A percentile compares a stretch with the other conserved stretches of the same genome.
Evolutionary conservation across 2,113 vertebrate species (phyloP).

Genomic region (Neopipo cinnamomea): DNA sequence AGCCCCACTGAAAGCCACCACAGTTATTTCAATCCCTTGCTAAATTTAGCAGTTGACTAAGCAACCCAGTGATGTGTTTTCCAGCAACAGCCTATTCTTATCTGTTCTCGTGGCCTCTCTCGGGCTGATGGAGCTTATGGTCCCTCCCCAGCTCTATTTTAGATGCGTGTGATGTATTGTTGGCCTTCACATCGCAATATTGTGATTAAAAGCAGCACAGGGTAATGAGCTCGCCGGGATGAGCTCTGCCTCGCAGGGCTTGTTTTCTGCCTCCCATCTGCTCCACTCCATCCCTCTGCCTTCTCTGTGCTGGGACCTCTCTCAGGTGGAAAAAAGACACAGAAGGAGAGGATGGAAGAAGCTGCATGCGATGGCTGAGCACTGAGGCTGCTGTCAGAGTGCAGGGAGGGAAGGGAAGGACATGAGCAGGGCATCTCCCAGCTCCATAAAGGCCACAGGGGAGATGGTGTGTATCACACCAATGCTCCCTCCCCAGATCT

Average conservation of each 20-base stretch:
- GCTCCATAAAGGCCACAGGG: neutral
- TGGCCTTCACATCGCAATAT: conserved; percentile 14
- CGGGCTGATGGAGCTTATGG: neutral
- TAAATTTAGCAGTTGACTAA: neutral
- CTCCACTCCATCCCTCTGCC: neutral
- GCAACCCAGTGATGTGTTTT: neutral
- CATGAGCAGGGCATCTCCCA: neutral
- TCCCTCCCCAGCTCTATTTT: neutral
- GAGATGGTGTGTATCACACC: rapidly evolving
- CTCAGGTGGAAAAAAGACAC: neutral
- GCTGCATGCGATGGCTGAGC: rapidly evolving
- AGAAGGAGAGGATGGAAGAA: neutral
- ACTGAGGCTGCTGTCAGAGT: neutral
- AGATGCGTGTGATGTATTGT: neutral
- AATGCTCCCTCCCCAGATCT: neutral
- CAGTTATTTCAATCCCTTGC: conserved; percentile 7
- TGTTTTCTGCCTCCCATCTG: conserved; percentile 14
- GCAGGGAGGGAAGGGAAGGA: neutral
- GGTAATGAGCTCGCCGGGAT: neutral
- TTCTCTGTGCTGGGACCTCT: neutral
- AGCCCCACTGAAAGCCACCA: neutral
- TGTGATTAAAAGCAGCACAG: conserved; percentile 16
- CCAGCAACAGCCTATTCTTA: conserved; percentile 15
- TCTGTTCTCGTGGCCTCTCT: neutral
- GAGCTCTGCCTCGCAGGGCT: neutral